Percentiles rank a stretch among this genome's conserved stretches.
Evolutionary conservation across 2,113 vertebrate species (phyloP).

Genomic region (Hemichromis elongatus): DNA sequence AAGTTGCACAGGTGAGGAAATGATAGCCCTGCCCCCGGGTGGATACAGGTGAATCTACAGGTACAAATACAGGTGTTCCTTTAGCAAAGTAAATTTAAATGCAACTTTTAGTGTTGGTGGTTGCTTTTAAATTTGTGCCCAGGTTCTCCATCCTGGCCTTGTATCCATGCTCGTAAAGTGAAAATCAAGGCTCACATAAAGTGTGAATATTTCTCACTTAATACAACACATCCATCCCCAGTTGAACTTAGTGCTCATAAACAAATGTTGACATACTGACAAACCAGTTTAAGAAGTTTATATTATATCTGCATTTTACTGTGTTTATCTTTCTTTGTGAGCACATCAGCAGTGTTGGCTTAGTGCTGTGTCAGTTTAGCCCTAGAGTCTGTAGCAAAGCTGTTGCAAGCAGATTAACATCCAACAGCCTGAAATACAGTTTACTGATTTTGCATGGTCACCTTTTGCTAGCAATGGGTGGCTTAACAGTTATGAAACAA

Average conservation of each 20-base stretch:
- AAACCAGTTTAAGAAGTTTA: neutral
- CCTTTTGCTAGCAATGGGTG: too few relatives aligned
- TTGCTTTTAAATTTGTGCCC: neutral
- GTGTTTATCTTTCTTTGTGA: neutral
- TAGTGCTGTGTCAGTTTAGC: neutral
- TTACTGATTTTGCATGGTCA: neutral
- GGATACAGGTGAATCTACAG: neutral
- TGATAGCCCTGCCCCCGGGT: neutral
- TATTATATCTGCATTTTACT: neutral
- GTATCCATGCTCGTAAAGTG: neutral
- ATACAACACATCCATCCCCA: accelerated
- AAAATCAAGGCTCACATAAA: neutral
- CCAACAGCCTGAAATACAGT: too few relatives aligned
- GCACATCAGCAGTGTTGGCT: neutral
- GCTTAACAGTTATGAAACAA: neutral
- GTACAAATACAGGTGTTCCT: too few relatives aligned
- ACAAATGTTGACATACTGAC: neutral
- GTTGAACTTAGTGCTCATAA: neutral
- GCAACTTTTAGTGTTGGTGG: neutral
- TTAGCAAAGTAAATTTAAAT: neutral
- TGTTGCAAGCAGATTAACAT: neutral
- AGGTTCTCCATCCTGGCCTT: neutral
- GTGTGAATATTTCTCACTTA: too few relatives aligned
- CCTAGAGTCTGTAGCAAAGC: neutral
- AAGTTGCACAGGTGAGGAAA: neutral